Evolutionary conservation across 2,113 vertebrate species (phyloP), one percentile per base, ranked within the genome.

Genomic region (Saccopteryx leptura): DNA sequence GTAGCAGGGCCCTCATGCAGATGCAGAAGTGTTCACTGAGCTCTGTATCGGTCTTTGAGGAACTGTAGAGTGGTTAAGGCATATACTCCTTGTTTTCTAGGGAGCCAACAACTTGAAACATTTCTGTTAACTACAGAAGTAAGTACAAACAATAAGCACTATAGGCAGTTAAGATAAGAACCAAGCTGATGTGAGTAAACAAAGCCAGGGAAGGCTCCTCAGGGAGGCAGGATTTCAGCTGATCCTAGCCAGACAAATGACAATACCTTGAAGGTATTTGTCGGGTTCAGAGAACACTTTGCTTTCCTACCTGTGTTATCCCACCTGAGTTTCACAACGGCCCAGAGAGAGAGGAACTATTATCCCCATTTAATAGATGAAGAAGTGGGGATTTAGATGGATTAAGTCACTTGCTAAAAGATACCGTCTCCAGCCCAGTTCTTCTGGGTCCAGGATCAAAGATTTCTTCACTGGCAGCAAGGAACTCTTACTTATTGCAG

Each of bases 401-500:
- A 84, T 66, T 48, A 78, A 78, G 63, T 65, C 52, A 60, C 48
- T 93, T 89, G 28, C 71, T 74, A 82, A 78, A 80, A 87, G 76
- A 60, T n/a, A 63, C 23, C 5, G 19, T 95, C 71, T 95, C 90
- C 21, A 69, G 82, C 11, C 26, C 52, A 89, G 31, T 69, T 94
- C 56, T 88, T 82, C 63, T 60, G 89, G 78, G 52, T 76, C 54
- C 33, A 48, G 81, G 50, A 87, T 76, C 56, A 93, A 79, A 75
- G 18, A 18, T 50, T 85, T 86, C 50, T 46, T 88, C 48, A 56
- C 10, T 21, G 26, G 66, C 76, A 93, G 50, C 52, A 71, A 82
- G 46, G 50, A 92, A 71, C 33, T 10, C 39, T 26, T 65, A 24
- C 23, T 46, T 31, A 58, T 3, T 63, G 18, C 9, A 24, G 17